A percentile compares a stretch with the other conserved stretches of the same genome.
Evolutionary conservation across 35 echinoderm and acorn worm species (phyloP).

Genomic region (Heliocidaris erythrogramma): DNA sequence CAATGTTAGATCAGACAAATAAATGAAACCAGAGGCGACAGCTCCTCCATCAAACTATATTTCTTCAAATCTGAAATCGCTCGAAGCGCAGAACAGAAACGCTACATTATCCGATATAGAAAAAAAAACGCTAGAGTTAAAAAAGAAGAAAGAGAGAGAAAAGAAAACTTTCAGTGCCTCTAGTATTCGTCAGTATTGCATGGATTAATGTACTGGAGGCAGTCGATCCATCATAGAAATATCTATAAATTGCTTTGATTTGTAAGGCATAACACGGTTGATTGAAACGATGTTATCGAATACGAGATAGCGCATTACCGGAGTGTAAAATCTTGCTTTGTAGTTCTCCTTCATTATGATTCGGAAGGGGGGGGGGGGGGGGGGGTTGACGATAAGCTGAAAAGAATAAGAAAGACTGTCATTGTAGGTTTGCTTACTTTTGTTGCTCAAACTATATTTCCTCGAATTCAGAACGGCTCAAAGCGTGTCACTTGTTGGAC

Average conservation of each 20-base stretch:
- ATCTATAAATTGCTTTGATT: not conserved
- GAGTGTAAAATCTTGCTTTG: not conserved
- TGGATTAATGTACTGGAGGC: not conserved
- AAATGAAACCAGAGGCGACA: not conserved
- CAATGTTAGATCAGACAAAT: not conserved
- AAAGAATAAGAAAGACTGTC: no score
- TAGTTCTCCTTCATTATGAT: not conserved
- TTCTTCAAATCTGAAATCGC: not conserved
- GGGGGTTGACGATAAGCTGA: no score
- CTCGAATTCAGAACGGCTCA: no score
- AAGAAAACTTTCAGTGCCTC: not conserved
- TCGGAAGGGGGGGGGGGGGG: no score
- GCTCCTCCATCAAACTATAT: not conserved
- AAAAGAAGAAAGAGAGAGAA: not conserved
- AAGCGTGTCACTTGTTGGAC: no score
- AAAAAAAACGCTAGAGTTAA: not conserved
- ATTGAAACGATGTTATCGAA: not conserved
- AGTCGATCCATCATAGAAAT: not conserved
- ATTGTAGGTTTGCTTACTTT: no score
- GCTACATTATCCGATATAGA: not conserved
- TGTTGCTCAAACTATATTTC: no score
- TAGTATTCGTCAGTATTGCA: not conserved
- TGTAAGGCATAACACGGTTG: not conserved
- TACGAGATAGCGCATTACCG: not conserved
- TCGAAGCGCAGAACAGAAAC: not conserved